Percentiles rank a stretch among this genome's conserved stretches.
Conservation (phyloP, 2,113 vertebrate genomes). For the Scomber colias region DNA sequence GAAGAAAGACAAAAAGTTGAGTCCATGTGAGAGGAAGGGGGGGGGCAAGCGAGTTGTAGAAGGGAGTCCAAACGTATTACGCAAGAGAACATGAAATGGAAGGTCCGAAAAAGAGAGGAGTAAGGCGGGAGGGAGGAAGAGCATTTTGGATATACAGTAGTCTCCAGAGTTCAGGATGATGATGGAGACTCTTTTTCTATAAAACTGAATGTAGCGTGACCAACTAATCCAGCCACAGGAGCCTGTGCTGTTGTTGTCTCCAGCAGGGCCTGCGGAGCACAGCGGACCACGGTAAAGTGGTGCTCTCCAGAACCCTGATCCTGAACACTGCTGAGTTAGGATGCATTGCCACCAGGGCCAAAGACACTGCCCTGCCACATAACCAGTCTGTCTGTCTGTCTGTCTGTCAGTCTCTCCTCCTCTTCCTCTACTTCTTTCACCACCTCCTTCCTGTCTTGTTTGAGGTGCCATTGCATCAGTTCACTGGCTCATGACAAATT, state of each 20-base stretch:
- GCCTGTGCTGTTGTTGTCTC: conserved; percentile 57
- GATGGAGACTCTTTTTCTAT: conserved; percentile 3
- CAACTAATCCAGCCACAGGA: conserved; percentile 29
- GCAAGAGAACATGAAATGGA: conserved; percentile 43
- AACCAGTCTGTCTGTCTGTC: conserved; percentile 38
- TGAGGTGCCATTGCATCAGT: conserved; percentile 4
- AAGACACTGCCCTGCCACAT: conserved; percentile 55
- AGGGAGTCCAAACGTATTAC: conserved; percentile 43
- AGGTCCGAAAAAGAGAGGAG: conserved; percentile 21
- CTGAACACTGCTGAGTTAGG: conserved; percentile 56
- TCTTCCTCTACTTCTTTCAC: conserved; percentile 17
- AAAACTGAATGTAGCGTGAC: conserved; percentile 13
- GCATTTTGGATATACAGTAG: conserved; percentile 6
- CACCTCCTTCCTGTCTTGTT: conserved; percentile 25
- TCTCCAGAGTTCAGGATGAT: conserved; percentile 23
- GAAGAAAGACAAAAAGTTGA: neutral
- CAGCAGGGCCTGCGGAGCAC: conserved; percentile 77
- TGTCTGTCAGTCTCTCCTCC: conserved; percentile 31
- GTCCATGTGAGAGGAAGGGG: neutral
- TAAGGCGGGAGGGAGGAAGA: conserved; percentile 15
- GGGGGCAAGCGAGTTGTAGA: neutral
- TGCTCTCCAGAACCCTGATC: conserved; percentile 56
- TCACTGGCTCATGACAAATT: conserved; percentile 36
- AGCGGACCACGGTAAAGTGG: conserved; percentile 65
- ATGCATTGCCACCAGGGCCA: conserved; percentile 52